A percentile compares a stretch with the other conserved stretches of the same genome.
Evolutionary conservation across 2,113 vertebrate genomes (phyloP).

Genomic region (Tor tambroides): DNA sequence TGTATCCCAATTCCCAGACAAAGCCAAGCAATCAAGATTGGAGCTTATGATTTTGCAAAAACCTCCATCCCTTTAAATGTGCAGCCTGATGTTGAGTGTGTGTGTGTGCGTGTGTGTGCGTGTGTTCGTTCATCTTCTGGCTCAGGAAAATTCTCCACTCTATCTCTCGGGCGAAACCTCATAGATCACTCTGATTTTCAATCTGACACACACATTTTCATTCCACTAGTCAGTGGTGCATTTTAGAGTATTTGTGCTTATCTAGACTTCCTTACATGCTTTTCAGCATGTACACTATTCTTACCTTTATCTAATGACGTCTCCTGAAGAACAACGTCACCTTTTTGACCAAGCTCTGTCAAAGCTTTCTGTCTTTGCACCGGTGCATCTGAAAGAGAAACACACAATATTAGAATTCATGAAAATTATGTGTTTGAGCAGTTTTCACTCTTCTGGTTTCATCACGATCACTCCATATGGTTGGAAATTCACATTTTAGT

Average conservation of each 20-base stretch:
- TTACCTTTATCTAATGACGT: conserved; percentile 45
- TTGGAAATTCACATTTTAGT: background rate
- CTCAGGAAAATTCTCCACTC: conserved; percentile 9
- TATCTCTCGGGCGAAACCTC: background rate
- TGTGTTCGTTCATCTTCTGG: background rate
- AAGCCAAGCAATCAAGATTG: background rate
- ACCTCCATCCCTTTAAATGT: background rate
- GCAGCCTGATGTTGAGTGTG: background rate
- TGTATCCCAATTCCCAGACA: background rate
- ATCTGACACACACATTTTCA: background rate
- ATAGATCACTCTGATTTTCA: background rate
- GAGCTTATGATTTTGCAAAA: background rate
- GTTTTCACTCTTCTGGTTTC: background rate
- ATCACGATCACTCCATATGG: background rate
- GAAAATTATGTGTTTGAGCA: background rate
- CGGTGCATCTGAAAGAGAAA: conserved; percentile 24
- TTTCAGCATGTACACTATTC: background rate
- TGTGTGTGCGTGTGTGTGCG: background rate
- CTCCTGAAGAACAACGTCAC: conserved; percentile 12
- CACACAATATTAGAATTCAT: background rate
- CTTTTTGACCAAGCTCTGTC: conserved; percentile 28
- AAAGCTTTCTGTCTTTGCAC: conserved; percentile 30
- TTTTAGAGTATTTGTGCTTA: background rate
- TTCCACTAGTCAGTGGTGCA: background rate
- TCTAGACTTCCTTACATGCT: background rate